Base-by-base conservation (phyloP, 2,113 vertebrate species). In the Laticauda colubrina region DNA sequence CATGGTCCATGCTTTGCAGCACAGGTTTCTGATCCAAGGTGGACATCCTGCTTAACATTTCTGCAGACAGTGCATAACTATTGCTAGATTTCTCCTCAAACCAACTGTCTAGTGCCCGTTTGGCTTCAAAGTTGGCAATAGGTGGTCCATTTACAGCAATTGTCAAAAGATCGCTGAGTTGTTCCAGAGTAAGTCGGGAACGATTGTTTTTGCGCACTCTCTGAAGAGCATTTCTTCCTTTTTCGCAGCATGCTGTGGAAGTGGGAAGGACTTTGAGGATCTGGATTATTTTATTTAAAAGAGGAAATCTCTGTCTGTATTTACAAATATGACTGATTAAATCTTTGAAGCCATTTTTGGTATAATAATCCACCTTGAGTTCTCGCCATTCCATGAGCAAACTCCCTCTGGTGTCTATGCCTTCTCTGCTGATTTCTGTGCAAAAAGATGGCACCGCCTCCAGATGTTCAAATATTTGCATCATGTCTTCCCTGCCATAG, bases 21-120 rank as follows among this genome's bases (percentile, higher is more conserved):
- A 97, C 95, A 0, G 98, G 98, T 95, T 99, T 99, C 96, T 98
- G 98, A 20, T 99, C 98, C 39, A 98, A 89, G 0, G 96, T 97
- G 0, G 98, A 98, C 98, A 98, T 98, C 95, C 98, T 98, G 97
- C 97, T 99, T 95, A 99, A 92, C 96, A 98, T 98, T 94, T 99
- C 98, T 0, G 98, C 96, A 0, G 99, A 98, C 87, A 98, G 97
- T 0, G 98, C 96, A 0, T 98, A 98, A 91, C 98, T 98, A 94
- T 98, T 98, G 92, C 98, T 99, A 0, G 99, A 99, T 96, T 99
- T 99, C 97, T 99, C 99, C 96, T 99, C 99, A 1, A 99, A 99
- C 99, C 99, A 99, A 96, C 98, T 98, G 96, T 99, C 99, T 93
- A 99, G 93, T 0, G 99, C 98, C 91, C 99, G 96, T 97, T 99